A percentile compares a stretch with the other conserved stretches of the same genome.
Evolutionary conservation across 2,797 vertebrate species (phyloP).

Genomic region (Harpagifer antarcticus): DNA sequence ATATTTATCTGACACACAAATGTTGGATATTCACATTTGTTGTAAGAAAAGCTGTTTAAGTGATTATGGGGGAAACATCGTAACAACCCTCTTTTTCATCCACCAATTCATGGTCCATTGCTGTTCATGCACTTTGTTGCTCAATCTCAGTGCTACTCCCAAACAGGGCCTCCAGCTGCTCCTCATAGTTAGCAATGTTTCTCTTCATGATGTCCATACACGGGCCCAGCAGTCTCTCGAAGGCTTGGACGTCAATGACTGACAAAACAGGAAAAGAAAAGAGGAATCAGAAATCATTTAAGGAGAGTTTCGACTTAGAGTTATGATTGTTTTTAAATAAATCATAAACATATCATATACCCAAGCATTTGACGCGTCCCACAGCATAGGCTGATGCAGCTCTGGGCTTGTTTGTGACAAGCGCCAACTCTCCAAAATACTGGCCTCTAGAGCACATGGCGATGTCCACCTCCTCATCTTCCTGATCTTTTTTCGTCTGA

Average conservation of each 20-base stretch:
- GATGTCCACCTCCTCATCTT: constrained; percentile 93
- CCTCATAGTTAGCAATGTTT: constrained; percentile 98
- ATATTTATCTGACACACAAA: constrained; percentile 67
- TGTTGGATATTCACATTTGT: constrained; percentile 74
- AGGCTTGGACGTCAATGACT: constrained; percentile 98
- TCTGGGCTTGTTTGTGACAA: constrained; percentile 98
- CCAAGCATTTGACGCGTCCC: constrained; percentile 97
- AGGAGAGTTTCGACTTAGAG: not conserved
- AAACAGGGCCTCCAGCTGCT: constrained; percentile 96
- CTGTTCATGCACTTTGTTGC: constrained; percentile 89
- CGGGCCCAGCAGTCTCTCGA: constrained; percentile 97
- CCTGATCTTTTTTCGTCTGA: constrained; percentile 85
- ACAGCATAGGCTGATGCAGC: constrained; percentile 97
- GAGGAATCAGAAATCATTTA: constrained; percentile 12
- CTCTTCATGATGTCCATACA: constrained; percentile 99
- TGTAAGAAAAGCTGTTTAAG: constrained; percentile 71
- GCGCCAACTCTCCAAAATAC: constrained; percentile 97
- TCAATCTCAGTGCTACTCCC: constrained; percentile 96
- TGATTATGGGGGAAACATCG: constrained; percentile 64
- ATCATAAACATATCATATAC: constrained; percentile 82
- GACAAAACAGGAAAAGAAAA: constrained; percentile 39
- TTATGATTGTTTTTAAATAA: not conserved
- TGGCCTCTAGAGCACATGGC: constrained; percentile 94
- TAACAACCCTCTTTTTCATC: constrained; percentile 68
- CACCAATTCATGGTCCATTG: constrained; percentile 84